Conservation (phyloP, 2,888 invertebrate genomes). For the Halictus quadricinctus region DNA sequence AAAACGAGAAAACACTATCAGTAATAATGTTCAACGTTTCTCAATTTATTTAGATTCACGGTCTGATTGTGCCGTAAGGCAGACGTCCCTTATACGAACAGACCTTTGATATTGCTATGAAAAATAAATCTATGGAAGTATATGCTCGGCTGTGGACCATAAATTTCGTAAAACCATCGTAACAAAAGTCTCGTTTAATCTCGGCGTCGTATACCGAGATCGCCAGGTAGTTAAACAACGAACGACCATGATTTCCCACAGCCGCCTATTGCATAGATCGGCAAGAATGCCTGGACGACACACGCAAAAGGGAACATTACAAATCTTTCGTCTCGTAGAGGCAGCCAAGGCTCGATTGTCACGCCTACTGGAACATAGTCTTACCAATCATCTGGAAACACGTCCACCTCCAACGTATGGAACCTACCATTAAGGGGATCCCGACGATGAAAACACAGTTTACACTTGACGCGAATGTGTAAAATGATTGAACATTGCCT, state of each 20-base stretch:
- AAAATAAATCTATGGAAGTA: no score
- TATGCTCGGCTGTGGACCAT: no score
- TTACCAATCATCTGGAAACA: constrained; percentile 15
- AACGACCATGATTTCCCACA: neutral
- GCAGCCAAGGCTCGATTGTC: neutral
- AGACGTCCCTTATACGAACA: no score
- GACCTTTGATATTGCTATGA: no score
- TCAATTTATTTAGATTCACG: no score
- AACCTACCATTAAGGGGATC: constrained; percentile 6
- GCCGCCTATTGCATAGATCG: neutral
- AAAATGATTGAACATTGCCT: neutral
- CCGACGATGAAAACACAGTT: neutral
- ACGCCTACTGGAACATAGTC: constrained; percentile 10
- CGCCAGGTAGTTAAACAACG: neutral
- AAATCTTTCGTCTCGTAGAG: constrained; percentile 4
- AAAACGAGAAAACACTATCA: no score
- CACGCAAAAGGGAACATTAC: constrained; percentile 18
- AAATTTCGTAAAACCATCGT: no score
- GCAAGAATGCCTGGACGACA: constrained; percentile 1
- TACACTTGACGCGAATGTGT: constrained; percentile 11
- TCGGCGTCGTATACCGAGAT: neutral
- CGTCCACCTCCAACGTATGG: constrained; percentile 2
- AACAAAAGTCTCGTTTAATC: neutral
- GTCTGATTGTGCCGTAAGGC: no score
- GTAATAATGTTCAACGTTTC: no score